These are phyloP conservation scores for Lagorchestes hirsutus DNA, from an alignment of 2,797 vertebrate species.

Conservation along the genomic window DNA sequence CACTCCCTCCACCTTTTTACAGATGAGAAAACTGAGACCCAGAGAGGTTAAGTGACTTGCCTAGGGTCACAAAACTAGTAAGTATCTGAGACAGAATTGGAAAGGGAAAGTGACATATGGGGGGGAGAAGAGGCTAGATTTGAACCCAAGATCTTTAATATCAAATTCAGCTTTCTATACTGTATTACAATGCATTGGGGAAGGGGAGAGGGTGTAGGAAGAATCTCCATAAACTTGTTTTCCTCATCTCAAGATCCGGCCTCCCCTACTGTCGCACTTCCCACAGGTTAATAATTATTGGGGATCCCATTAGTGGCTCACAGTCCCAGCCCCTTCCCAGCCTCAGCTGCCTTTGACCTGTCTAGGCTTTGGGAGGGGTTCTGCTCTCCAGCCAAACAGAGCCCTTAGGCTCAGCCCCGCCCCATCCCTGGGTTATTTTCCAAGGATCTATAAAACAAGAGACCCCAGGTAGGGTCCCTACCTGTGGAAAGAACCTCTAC, in stretches of 20 bases:
- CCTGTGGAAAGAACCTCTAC: not conserved
- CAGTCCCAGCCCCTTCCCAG: not conserved
- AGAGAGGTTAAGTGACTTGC: not conserved
- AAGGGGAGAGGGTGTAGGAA: not conserved
- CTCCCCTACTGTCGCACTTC: not conserved
- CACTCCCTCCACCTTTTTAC: not conserved
- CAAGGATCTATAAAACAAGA: slow-evolving; percentile 10
- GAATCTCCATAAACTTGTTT: slow-evolving; percentile 17
- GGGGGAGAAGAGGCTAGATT: too few relatives aligned
- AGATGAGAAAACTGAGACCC: not conserved
- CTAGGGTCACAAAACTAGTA: not conserved
- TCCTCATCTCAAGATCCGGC: not conserved
- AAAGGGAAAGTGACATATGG: not conserved
- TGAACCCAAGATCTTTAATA: too few relatives aligned
- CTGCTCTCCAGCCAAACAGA: slow-evolving; percentile 21
- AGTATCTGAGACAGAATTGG: not conserved
- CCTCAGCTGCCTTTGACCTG: not conserved
- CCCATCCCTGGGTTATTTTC: not conserved
- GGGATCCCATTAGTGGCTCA: not conserved
- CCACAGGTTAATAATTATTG: slow-evolving; percentile 8
- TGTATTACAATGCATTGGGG: not conserved
- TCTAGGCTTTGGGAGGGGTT: not conserved
- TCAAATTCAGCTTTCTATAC: too few relatives aligned
- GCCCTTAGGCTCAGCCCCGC: not conserved
- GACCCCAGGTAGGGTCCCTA: not conserved